Conservation (phyloP, 2,888 invertebrate species). For the Mechanitis messenoides region DNA sequence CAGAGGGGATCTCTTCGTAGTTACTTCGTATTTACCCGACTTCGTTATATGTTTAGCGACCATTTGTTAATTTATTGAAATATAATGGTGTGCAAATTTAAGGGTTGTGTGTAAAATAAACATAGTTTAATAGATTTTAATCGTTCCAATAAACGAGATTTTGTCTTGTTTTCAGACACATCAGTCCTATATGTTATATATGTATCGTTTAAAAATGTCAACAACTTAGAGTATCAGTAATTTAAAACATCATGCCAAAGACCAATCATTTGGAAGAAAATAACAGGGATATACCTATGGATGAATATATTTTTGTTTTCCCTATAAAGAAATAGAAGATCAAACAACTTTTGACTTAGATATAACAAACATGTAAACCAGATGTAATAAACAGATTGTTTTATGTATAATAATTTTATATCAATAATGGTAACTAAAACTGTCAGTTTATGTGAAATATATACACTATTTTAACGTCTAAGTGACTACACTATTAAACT, state of each 20-base stretch:
- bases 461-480: conserved; percentile 67
- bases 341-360: conserved; percentile 46
- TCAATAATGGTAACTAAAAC: conserved; percentile 36
- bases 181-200: conserved; percentile 23
- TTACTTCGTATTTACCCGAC: conserved; percentile 47
- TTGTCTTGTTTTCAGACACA: conserved; percentile 41
- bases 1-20: conserved; percentile 50
- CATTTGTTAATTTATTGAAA: conserved; percentile 56
- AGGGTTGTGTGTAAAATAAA: conserved; percentile 77
- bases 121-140: conserved; percentile 70
- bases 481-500: conserved; percentile 77
- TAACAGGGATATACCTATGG: conserved; percentile 63
- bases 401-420: conserved; percentile 53
- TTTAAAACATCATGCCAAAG: conserved; percentile 68
- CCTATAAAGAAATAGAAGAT: conserved; percentile 40
- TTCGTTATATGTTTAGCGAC: conserved; percentile 39
- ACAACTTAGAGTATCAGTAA: conserved; percentile 52
- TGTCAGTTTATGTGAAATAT: conserved; percentile 60
- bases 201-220: conserved; percentile 34
- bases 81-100: conserved; percentile 74
- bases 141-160: conserved; percentile 54
- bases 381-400: conserved; percentile 60
- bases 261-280: conserved; percentile 64
- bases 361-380: conserved; percentile 51
- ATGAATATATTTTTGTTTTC: conserved; percentile 56